Percentiles rank a stretch among this genome's conserved stretches.
Evolutionary conservation across 2,113 vertebrate species (phyloP).

Genomic region (Pogonocichla stellata): DNA sequence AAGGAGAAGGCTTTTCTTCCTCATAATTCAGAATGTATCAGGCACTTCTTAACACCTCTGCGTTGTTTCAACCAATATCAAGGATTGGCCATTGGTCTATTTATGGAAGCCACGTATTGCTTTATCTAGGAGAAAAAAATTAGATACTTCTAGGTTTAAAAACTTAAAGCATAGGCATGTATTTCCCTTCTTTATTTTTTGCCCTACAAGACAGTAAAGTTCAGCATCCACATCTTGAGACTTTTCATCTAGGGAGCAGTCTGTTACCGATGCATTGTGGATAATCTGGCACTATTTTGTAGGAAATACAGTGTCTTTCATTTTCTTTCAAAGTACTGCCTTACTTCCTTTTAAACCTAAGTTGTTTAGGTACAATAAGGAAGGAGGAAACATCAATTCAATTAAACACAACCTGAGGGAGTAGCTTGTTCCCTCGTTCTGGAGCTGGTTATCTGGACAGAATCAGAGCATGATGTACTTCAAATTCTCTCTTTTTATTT

Average conservation of each 20-base stretch:
- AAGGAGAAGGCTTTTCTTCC: not conserved
- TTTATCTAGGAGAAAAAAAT: not conserved
- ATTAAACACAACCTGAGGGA: not conserved
- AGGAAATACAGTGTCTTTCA: not conserved
- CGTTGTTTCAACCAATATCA: not conserved
- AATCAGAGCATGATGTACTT: not conserved
- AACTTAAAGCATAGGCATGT: not conserved
- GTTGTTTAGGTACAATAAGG: not conserved
- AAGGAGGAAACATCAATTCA: not conserved
- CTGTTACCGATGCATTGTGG: not conserved
- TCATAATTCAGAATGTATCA: not conserved
- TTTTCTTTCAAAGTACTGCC: not conserved
- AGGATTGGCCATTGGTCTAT: not conserved
- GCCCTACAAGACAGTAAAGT: not conserved
- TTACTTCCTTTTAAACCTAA: not conserved
- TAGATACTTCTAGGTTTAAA: not conserved
- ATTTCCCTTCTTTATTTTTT: not conserved
- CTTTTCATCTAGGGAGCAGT: not conserved
- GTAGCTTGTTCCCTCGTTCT: not conserved
- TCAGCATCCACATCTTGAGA: not conserved
- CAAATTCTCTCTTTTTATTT: not conserved
- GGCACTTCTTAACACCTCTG: not conserved
- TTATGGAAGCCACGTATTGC: not conserved
- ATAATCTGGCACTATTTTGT: not conserved
- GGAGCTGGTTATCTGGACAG: not conserved